Evolutionary conservation across 2,113 vertebrate genomes (phyloP), one percentile per base, ranked within the genome.

Genomic region (Daphoenositta chrysoptera): DNA sequence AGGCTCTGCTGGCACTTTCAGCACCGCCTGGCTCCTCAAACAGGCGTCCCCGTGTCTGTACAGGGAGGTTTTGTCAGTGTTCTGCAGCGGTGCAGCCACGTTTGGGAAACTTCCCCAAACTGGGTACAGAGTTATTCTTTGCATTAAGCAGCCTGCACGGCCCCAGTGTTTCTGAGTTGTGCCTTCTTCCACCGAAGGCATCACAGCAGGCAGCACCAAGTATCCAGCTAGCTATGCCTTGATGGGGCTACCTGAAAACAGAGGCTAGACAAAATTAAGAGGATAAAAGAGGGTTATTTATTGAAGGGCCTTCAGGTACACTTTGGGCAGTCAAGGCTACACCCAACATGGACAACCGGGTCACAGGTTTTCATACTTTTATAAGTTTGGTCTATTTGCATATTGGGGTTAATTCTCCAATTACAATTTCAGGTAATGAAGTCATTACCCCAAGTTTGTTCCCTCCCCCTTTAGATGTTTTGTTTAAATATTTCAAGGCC

Each of bases 31-130:
- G 22, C 63, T 68, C 39, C 70, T 65, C 71, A 42, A 23, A 60
- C 15, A 24, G 16, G 37, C 20, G 5, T 24, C 19, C 15, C 23
- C 7, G 7, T 30, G 54, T 50, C 22, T 0, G 0, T 6, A 6
- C 2, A 0, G 35, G 17, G 9, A 64, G 15, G 18, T 28, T 89
- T 47, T 75, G 37, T 9, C 47, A 13, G 19, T 7, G 12, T 0
- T 51, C 37, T 58, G 61, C 53, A 58, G 40, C 10, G 13, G 6
- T n/a, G 35, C 40, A 79, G 40, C 4, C 56, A 15, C 3, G 8
- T 5, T 12, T 33, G n/a, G 11, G 21, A 53, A 83, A 58, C 45
- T 13, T 58, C 30, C 47, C 39, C 69, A 42, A 26, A 50, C 0
- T 22, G 53, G 13, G 17, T 3, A 51, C 16, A 53, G 28, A 42